phyloP scores from a whole-genome alignment of 2,888 invertebrate genomes.

The Sacculina carcini region DNA sequence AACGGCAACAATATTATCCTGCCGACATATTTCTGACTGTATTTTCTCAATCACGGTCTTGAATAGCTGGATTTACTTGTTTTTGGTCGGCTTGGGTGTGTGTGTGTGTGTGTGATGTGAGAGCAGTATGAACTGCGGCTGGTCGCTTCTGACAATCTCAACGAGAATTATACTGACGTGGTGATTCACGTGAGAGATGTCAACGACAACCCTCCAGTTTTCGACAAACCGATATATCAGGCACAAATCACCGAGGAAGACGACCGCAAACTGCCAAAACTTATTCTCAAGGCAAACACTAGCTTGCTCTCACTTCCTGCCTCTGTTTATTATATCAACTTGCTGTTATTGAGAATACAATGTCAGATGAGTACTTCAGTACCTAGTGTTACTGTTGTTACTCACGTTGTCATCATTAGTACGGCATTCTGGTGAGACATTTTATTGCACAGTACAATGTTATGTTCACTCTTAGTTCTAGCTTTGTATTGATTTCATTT shows the following conservation, averaged over 20 bases:
- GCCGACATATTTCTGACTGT: too few species aligned
- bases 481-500: too few species aligned
- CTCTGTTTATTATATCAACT: too few species aligned
- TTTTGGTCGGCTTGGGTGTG: conserved; percentile 7
- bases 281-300: conserved; percentile 81
- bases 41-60: conserved; percentile 6
- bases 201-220: conserved; percentile 92
- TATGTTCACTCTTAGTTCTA: too few species aligned
- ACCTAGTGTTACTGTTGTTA: too few species aligned
- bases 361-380: too few species aligned
- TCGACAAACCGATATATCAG: conserved; percentile 76
- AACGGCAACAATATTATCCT: too few species aligned
- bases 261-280: conserved; percentile 74
- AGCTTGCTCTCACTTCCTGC: too few species aligned
- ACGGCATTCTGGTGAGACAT: too few species aligned
- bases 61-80: conserved; percentile 10
- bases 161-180: conserved; percentile 88
- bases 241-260: conserved; percentile 90
- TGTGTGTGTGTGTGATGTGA: conserved; percentile 9
- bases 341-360: too few species aligned
- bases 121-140: conserved; percentile 68
- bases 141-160: conserved; percentile 83
- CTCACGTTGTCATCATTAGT: too few species aligned
- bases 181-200: conserved; percentile 93
- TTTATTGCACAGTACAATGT: too few species aligned